Base-by-base conservation (phyloP, 2,888 invertebrate genomes). In the Tiphia femorata region DNA sequence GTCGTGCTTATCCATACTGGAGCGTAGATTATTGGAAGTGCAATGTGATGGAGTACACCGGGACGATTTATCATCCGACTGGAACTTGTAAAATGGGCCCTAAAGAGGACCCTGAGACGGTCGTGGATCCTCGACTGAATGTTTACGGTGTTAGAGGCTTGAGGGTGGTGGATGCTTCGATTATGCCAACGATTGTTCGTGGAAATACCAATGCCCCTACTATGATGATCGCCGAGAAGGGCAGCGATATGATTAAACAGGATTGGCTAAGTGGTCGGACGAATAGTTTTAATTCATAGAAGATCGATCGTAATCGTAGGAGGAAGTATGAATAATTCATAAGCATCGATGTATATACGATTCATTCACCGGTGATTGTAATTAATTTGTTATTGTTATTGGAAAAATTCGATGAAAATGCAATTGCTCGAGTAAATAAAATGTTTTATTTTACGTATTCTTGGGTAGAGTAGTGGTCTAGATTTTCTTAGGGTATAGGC, bases 71-170 rank as follows among this genome's bases (percentile, higher is more conserved):
- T 72, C 91, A 92, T 83, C 90, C 89, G 0, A 88, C 87, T 14
- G 89, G 91, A 0, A 91, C 91, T 0, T 90, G 90, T 76, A 91
- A 90, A 77, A 91, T 91, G 91, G 91, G 90, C 2, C 90, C 90
- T 0, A 82, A 83, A 35, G 84, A 85, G 78, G 91, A 91, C 70
- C 80, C 79, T 3, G 82, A 84, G 1, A 89, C 91, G 0, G 91
- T 92, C 0, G 91, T 92, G 0, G 89, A 91, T 77, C 86, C 88
- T 1, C 84, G 86, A 66, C 80, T 92, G 37, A 84, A 84, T 64
- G 90, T 91, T 0, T 86, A 90, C 70, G 91, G 91, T 1, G 85
- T 92, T 3, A 81, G 85, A 27, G 85, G 86, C 16, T 78, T 92
- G 23, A 84, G 92, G 70, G 91, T 92, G 0, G 86, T 90, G 10